phyloP scores from a whole-genome alignment of 2,113 vertebrate genomes.

The Pardalotus punctatus region DNA sequence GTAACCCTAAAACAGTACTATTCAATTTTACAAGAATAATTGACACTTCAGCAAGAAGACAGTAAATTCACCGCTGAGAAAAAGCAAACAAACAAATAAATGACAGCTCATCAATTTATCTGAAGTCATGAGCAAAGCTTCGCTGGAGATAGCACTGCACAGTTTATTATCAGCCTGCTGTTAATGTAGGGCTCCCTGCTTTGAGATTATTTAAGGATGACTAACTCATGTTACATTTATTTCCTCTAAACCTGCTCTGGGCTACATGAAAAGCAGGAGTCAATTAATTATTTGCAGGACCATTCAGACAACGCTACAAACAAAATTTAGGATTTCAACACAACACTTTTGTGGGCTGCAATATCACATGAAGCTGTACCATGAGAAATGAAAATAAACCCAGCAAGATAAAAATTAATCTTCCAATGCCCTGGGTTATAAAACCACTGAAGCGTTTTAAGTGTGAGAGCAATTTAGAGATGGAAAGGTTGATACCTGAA shows the following conservation, averaged over 20 bases:
- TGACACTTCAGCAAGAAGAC: not conserved
- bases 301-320: not conserved
- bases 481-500: not conserved
- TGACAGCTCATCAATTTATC: not conserved
- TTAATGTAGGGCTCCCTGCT: not conserved
- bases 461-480: not conserved
- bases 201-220: slow-evolving; percentile 42
- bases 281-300: not conserved
- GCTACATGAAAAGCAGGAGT: slow-evolving; percentile 3
- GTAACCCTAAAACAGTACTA: not conserved
- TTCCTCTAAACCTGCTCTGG: not conserved
- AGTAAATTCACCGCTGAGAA: not conserved
- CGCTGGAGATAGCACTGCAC: not conserved
- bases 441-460: not conserved
- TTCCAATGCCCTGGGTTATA: not conserved
- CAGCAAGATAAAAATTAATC: not conserved
- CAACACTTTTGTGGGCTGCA: not conserved
- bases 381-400: not conserved
- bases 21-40: not conserved
- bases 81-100: slow-evolving; percentile 28
- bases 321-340: not conserved
- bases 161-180: slow-evolving; percentile 16
- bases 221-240: slow-evolving; percentile 16
- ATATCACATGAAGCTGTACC: not conserved
- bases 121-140: not conserved